Evolutionary conservation across 1,140 invertebrate genomes (phyloP).

Genomic region (Pogonus chalceus): DNA sequence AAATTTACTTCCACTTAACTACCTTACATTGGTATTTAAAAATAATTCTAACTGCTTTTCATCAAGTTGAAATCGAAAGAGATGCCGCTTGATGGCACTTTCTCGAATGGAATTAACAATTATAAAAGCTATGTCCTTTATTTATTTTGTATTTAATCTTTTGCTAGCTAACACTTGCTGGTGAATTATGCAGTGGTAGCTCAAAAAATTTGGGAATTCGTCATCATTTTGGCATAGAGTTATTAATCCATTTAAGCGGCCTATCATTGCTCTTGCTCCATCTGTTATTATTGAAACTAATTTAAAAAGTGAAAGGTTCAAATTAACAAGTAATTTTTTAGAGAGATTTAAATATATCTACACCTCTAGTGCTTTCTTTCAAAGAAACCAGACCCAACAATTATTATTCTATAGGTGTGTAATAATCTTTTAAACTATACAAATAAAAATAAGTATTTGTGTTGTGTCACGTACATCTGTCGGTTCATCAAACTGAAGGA

Average conservation of each 20-base stretch:
- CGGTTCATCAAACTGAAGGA: too few relatives aligned
- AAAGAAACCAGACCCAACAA: slow-evolving; percentile 26
- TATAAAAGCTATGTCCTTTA: slow-evolving; percentile 30
- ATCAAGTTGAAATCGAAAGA: slow-evolving; percentile 24
- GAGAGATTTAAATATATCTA: slow-evolving; percentile 28
- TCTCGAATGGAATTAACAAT: slow-evolving; percentile 29
- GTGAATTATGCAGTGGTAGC: slow-evolving; percentile 30
- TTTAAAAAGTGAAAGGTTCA: slow-evolving; percentile 25
- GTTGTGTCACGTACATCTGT: too few relatives aligned
- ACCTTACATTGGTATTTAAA: slow-evolving; percentile 24
- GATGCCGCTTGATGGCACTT: slow-evolving; percentile 26
- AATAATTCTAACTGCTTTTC: slow-evolving; percentile 22
- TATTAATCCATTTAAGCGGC: too few relatives aligned
- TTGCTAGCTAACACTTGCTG: slow-evolving; percentile 27
- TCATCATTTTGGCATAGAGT: slow-evolving; percentile 25
- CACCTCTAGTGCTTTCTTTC: slow-evolving; percentile 25
- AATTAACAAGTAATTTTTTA: slow-evolving; percentile 22
- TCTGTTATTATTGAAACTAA: slow-evolving; percentile 29
- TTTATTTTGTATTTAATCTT: slow-evolving; percentile 29
- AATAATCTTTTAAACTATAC: slow-evolving; percentile 28
- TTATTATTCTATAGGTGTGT: slow-evolving; percentile 28
- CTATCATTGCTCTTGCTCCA: slow-evolving; percentile 26
- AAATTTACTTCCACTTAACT: slow-evolving; percentile 24
- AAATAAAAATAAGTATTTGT: slow-evolving; percentile 27
- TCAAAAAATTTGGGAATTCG: slow-evolving; percentile 25